A percentile compares a stretch with the other conserved stretches of the same genome.
Evolutionary conservation across 2,113 vertebrate genomes (phyloP).

Genomic region (Gadus chalcogrammus): DNA sequence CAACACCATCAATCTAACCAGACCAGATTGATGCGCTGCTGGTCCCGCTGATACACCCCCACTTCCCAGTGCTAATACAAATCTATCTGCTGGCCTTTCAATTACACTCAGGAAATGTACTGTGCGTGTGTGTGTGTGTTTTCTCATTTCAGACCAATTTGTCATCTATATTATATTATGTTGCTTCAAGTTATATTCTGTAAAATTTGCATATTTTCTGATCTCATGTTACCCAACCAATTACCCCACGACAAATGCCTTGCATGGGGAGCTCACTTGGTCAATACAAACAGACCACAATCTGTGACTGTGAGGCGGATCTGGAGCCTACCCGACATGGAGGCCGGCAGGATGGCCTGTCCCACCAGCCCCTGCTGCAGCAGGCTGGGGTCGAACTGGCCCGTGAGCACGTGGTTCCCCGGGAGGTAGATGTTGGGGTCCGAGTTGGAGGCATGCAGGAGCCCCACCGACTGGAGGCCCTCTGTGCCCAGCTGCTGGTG

Average conservation of each 20-base stretch:
- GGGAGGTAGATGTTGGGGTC: slow-evolving; percentile 91
- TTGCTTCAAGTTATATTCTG: no score
- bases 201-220: no score
- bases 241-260: neutral
- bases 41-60: neutral
- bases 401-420: slow-evolving; percentile 82
- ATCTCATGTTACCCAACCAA: no score
- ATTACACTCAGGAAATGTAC: neutral
- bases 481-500: slow-evolving; percentile 68
- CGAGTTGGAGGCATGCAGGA: slow-evolving; percentile 73
- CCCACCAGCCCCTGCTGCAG: slow-evolving; percentile 88
- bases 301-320: no score
- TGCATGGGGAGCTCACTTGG: no score
- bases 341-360: slow-evolving; percentile 90
- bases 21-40: neutral
- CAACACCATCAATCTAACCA: neutral
- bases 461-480: slow-evolving; percentile 73
- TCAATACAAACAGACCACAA: no score
- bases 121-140: neutral
- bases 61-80: neutral
- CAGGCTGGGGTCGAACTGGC: slow-evolving; percentile 87
- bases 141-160: neutral
- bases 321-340: slow-evolving; percentile 84
- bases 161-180: no score
- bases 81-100: neutral